Base-by-base conservation (phyloP, 2,797 vertebrate species). In the Bradypodion ventrale region DNA sequence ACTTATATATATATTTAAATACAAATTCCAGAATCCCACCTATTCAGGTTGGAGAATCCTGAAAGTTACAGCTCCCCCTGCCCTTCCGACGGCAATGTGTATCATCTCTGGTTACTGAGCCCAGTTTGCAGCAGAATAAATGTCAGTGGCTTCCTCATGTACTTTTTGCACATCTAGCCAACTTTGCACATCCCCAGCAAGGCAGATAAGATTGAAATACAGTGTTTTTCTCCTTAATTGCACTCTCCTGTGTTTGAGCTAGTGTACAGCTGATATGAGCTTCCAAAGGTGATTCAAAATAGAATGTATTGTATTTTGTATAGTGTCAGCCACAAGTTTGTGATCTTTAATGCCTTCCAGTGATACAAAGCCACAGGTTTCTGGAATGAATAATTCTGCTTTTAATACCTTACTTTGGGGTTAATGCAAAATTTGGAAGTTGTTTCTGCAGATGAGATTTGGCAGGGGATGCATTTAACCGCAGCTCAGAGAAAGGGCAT, bases 301-400 rank as follows among this genome's bases (percentile, higher is more conserved):
- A 83, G 78, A 81, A 87, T 82, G 83, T 46, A 35, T 46, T 49
- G n/a, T n/a, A n/a, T 76, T 84, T 69, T 83, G 59, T 84, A 46
- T 84, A 27, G 25, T 66, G 37, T 78, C 59, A 66, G 73, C 78
- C 44, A 77, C 40, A 78, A 37, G 59, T 68, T 35, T 84, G 74
- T 5, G 12, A 56, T 66, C 78, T 65, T 80, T 77, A 78, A 66
- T 65, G 42, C 44, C 68, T 75, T 37, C 65, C n/a, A 35, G n/a
- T 27, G 25, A 80, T 29, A 29, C 37, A 60, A 59, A 76, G 82
- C 66, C 68, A 84, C 73, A 66, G 66, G 40, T 65, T 63, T 72
- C 60, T 78, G 66, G 66, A 78, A 81, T 46, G 42, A 52, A 75
- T n/a, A 52, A 52, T 37, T 73, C 13, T 73, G 49, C 59, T 78